phyloP scores from a whole-genome alignment of 2,113 vertebrate genomes.

The Tetrax tetrax region DNA sequence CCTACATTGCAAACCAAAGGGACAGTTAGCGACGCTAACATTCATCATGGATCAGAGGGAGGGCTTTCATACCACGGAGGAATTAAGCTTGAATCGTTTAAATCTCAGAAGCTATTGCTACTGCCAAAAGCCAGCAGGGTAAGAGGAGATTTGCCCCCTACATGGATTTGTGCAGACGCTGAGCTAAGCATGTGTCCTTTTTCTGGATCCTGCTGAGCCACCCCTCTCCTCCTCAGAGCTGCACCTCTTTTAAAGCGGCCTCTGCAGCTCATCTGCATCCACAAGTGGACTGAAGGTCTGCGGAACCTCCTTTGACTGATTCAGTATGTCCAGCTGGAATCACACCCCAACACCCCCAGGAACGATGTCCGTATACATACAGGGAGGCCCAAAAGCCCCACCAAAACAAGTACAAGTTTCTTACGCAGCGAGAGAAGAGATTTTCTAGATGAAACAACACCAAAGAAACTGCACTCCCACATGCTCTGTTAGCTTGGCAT shows the following conservation, averaged over 20 bases:
- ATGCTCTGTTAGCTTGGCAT: background rate
- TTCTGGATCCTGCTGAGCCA: background rate
- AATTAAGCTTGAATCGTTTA: background rate
- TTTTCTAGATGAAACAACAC: background rate
- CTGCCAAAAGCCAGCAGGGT: background rate
- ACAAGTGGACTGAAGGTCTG: background rate
- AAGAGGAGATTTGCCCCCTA: background rate
- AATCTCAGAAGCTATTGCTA: background rate
- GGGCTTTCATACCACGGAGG: background rate
- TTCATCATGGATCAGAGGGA: background rate
- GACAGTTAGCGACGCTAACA: background rate
- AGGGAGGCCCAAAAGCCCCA: background rate
- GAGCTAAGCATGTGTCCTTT: background rate
- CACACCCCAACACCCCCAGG: background rate
- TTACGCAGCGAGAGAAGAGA: background rate
- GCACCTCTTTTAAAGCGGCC: background rate
- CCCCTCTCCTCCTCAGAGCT: background rate
- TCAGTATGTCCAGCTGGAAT: background rate
- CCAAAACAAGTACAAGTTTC: background rate
- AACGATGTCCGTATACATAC: accelerated
- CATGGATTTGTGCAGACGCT: accelerated
- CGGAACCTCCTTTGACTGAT: background rate
- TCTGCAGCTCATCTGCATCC: background rate
- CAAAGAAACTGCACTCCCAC: background rate
- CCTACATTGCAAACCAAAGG: background rate